Conservation (phyloP, 2,797 vertebrate genomes). For the Coregonus ussuriensis region DNA sequence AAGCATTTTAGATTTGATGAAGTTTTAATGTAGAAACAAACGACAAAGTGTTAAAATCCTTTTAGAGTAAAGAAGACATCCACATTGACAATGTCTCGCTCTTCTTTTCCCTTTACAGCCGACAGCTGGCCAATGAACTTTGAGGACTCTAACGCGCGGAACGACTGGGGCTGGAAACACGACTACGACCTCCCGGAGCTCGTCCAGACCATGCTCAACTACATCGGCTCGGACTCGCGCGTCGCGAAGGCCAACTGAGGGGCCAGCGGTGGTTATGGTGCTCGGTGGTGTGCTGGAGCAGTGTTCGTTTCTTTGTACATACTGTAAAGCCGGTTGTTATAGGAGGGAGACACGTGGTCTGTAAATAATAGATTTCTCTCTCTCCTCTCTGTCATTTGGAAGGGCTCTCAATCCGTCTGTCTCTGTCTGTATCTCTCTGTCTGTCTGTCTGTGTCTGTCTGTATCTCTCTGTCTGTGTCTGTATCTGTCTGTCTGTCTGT, state of each 20-base stretch:
- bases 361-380: constrained; percentile 59
- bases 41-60: background rate
- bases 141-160: constrained; percentile 89
- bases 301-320: constrained; percentile 61
- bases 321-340: constrained; percentile 70
- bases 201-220: constrained; percentile 90
- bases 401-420: constrained; percentile 38
- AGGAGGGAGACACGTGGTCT: constrained; percentile 61
- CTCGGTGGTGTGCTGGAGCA: background rate
- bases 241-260: constrained; percentile 83
- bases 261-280: background rate
- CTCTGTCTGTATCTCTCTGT: too few relatives aligned
- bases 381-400: constrained; percentile 50
- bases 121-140: constrained; percentile 98
- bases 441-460: too few relatives aligned
- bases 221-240: constrained; percentile 73
- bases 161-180: constrained; percentile 96
- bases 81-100: background rate
- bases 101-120: constrained; percentile 68
- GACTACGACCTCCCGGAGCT: constrained; percentile 92
- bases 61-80: background rate
- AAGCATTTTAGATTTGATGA: background rate
- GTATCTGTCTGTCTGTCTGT: too few relatives aligned
- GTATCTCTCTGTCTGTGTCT: too few relatives aligned
- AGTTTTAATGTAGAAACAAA: background rate